A percentile compares a stretch with the other conserved stretches of the same genome.
Evolutionary conservation across 2,888 invertebrate species (phyloP).

Genomic region (Napeogenes inachia): DNA sequence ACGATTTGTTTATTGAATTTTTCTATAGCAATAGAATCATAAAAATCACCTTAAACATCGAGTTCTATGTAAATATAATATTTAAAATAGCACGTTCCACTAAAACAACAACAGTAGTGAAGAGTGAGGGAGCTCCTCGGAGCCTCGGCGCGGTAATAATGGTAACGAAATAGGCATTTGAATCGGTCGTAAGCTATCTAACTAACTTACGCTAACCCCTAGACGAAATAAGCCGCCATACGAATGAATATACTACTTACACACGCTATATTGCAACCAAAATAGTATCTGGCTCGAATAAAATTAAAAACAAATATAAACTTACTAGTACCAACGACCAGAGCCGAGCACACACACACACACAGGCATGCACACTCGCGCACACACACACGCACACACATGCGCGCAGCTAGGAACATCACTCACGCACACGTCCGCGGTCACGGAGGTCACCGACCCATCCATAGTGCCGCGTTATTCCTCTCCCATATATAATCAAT

Average conservation of each 20-base stretch:
- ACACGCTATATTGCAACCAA: slow-evolving; percentile 44
- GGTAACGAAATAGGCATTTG: slow-evolving; percentile 4
- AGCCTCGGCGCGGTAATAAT: neutral
- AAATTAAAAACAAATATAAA: slow-evolving; percentile 48
- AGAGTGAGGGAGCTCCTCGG: neutral
- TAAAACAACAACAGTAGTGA: neutral
- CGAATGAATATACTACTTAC: slow-evolving; percentile 13
- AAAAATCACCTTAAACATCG: neutral
- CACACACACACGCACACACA: slow-evolving; percentile 18
- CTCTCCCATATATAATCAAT: slow-evolving; percentile 35
- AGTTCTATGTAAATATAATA: slow-evolving; percentile 6
- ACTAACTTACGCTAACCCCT: slow-evolving; percentile 18
- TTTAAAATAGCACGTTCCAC: slow-evolving; percentile 24
- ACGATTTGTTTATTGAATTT: too few relatives aligned
- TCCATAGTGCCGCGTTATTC: slow-evolving; percentile 9
- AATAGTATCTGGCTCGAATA: slow-evolving; percentile 59
- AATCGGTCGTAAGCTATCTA: slow-evolving; percentile 6
- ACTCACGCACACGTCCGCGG: neutral
- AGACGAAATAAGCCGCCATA: slow-evolving; percentile 21
- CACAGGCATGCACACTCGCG: slow-evolving; percentile 30
- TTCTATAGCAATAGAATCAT: neutral
- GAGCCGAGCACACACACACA: slow-evolving; percentile 27
- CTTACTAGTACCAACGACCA: slow-evolving; percentile 18
- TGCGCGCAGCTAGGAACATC: slow-evolving; percentile 2
- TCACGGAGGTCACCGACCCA: slow-evolving; percentile 3